A percentile compares a stretch with the other conserved stretches of the same genome.
Evolutionary conservation across 2,888 invertebrate species (phyloP).

Genomic region (Pristionchus mayeri): DNA sequence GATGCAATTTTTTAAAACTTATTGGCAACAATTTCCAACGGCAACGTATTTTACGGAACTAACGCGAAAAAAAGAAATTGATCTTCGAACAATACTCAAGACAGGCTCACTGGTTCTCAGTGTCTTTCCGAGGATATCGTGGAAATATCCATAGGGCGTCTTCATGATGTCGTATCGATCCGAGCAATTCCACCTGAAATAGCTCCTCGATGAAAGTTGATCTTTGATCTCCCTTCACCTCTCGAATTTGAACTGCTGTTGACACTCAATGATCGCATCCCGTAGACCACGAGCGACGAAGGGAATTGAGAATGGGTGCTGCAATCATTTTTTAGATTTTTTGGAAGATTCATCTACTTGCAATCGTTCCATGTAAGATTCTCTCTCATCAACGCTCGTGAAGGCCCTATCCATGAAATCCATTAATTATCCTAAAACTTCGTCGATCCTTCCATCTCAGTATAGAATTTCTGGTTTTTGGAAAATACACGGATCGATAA

Average conservation of each 20-base stretch:
- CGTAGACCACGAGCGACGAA: constrained; percentile 80
- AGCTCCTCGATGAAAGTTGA: background rate
- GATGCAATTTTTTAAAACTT: constrained; percentile 14
- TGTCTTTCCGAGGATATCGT: constrained; percentile 71
- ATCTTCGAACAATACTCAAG: background rate
- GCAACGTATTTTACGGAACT: background rate
- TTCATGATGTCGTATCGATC: constrained; percentile 67
- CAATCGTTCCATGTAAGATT: too few relatives aligned
- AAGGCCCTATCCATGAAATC: constrained; percentile 54
- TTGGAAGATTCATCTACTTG: too few relatives aligned
- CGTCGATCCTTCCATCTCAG: too few relatives aligned
- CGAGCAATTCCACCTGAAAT: constrained; percentile 80
- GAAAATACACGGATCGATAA: too few relatives aligned
- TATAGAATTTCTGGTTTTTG: too few relatives aligned
- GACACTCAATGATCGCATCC: constrained; percentile 80
- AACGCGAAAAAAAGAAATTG: background rate
- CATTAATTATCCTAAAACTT: too few relatives aligned
- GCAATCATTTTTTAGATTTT: too few relatives aligned
- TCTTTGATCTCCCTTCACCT: constrained; percentile 48
- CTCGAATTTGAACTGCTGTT: constrained; percentile 79
- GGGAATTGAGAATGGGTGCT: constrained; percentile 79
- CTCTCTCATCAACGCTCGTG: background rate
- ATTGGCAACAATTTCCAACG: background rate
- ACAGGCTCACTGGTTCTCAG: constrained; percentile 61
- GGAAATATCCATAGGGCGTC: constrained; percentile 63